Conservation (phyloP, 2,888 invertebrate species). For the Pandemis cinnamomeana region DNA sequence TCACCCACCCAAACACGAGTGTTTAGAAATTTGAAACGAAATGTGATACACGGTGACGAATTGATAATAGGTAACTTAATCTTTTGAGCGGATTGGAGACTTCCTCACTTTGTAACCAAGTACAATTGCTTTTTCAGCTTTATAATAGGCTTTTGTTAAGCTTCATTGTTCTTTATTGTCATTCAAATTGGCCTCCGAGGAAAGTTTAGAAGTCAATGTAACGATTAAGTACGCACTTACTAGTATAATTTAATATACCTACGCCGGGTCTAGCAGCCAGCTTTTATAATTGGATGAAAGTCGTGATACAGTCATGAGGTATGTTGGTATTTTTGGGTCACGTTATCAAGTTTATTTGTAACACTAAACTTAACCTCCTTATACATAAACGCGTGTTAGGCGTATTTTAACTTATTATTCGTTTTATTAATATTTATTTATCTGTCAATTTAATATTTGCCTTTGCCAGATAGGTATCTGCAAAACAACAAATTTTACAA, state of each 20-base stretch:
- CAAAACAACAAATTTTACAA: too few relatives aligned
- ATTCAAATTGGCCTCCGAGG: constrained; percentile 12
- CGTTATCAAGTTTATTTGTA: not conserved
- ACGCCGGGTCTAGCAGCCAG: not conserved
- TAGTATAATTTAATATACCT: not conserved
- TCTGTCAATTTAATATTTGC: too few relatives aligned
- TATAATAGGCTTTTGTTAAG: constrained; percentile 21
- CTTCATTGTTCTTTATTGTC: constrained; percentile 19
- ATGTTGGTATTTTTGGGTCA: not conserved
- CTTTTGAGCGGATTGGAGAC: constrained; percentile 23
- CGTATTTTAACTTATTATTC: not conserved
- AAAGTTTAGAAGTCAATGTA: constrained; percentile 16
- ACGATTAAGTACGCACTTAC: not conserved
- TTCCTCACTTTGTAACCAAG: constrained; percentile 19
- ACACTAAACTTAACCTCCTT: not conserved
- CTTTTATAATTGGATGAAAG: constrained; percentile 13
- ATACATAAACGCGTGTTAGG: not conserved
- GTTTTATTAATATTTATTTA: too few relatives aligned
- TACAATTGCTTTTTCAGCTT: constrained; percentile 14
- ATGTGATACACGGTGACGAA: not conserved
- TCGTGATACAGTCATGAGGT: not conserved
- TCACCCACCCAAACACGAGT: too few relatives aligned
- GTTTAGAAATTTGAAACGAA: not conserved
- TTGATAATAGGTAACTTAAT: constrained; percentile 10
- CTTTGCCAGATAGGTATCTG: too few relatives aligned